These are phyloP conservation scores for Chirona hameri DNA, from an alignment of 2,888 invertebrate species.

Conservation along the genomic window DNA sequence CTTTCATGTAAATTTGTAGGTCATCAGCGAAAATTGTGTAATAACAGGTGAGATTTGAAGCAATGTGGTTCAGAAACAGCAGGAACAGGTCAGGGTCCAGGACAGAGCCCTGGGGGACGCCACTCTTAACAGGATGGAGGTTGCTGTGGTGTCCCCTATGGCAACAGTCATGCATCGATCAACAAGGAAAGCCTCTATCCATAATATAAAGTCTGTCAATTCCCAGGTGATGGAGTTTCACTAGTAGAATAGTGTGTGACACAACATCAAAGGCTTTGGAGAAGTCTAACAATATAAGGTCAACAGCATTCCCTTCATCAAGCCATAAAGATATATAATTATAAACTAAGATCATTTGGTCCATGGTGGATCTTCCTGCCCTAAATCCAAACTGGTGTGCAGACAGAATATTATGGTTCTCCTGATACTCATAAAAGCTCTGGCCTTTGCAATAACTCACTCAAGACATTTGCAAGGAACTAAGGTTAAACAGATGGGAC, in stretches of 20 bases:
- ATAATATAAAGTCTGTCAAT: too few species aligned
- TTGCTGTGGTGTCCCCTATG: too few species aligned
- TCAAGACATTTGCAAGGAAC: neutral
- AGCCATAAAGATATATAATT: neutral
- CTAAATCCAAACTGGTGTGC: conserved; percentile 26
- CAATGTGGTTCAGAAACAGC: too few species aligned
- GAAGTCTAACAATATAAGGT: conserved; percentile 33
- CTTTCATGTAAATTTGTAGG: too few species aligned
- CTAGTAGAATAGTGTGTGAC: neutral
- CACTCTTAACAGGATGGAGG: too few species aligned
- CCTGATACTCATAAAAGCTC: neutral
- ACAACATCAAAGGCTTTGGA: conserved; percentile 33
- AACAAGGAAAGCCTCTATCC: neutral
- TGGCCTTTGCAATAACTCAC: neutral
- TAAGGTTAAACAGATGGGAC: neutral
- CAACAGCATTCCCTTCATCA: conserved; percentile 23
- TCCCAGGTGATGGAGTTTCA: neutral
- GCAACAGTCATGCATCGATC: neutral
- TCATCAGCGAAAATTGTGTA: too few species aligned
- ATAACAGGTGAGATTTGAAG: too few species aligned
- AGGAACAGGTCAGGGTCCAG: too few species aligned
- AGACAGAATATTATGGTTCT: neutral
- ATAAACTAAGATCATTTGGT: neutral
- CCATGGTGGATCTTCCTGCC: neutral
- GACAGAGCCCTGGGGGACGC: too few species aligned